A percentile compares a stretch with the other conserved stretches of the same genome.
Evolutionary conservation across 2,113 vertebrate species (phyloP).

Genomic region (Burhinus oedicnemus): DNA sequence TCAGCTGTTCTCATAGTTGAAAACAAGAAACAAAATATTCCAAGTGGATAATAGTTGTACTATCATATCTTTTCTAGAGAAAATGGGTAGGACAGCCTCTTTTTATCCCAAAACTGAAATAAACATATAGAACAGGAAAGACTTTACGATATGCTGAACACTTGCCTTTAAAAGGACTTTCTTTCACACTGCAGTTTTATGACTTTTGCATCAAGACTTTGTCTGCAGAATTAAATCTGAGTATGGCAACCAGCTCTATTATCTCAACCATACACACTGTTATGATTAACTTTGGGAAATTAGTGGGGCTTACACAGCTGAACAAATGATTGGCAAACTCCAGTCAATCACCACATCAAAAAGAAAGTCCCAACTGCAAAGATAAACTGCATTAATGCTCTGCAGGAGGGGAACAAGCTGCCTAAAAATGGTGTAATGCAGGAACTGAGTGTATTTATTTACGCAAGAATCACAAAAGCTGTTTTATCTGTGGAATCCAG

Average conservation of each 20-base stretch:
- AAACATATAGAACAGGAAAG: constrained; percentile 33
- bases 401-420: not conserved
- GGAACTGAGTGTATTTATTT: constrained; percentile 12
- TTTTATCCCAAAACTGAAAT: constrained; percentile 67
- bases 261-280: constrained; percentile 21
- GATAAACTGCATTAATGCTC: constrained; percentile 1
- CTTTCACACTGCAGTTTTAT: constrained; percentile 36
- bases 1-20: constrained; percentile 28
- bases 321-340: constrained; percentile 15
- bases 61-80: constrained; percentile 27
- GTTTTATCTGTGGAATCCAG: not conserved
- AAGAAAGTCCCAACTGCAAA: constrained; percentile 11
- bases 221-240: constrained; percentile 49
- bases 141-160: constrained; percentile 28
- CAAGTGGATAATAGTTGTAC: constrained; percentile 21
- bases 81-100: constrained; percentile 45
- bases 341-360: constrained; percentile 34
- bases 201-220: constrained; percentile 43
- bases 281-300: constrained; percentile 36
- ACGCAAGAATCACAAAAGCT: not conserved
- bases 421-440: constrained; percentile 3
- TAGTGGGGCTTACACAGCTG: constrained; percentile 33
- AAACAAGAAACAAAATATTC: constrained; percentile 50
- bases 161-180: constrained; percentile 25
- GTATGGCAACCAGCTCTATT: constrained; percentile 24